Percentiles rank a stretch among this genome's conserved stretches.
Evolutionary conservation across 2,797 vertebrate species (phyloP).

Genomic region (Arnoldichthys spilopterus): DNA sequence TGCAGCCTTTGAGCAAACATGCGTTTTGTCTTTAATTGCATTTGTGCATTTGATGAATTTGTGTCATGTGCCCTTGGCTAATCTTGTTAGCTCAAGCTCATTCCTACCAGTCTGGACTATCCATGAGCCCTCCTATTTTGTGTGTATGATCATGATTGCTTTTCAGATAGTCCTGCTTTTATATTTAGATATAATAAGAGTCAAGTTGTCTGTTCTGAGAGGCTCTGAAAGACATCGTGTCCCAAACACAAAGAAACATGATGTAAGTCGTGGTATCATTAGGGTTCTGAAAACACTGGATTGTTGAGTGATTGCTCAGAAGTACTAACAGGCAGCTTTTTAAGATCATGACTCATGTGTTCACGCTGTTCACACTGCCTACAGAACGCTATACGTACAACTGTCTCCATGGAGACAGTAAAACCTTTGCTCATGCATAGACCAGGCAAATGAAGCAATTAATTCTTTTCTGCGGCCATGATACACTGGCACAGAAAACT

Average conservation of each 20-base stretch:
- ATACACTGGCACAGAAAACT: background rate
- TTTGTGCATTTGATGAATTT: background rate
- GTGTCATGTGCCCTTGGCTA: background rate
- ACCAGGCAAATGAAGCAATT: constrained; percentile 10
- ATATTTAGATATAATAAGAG: background rate
- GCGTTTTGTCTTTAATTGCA: background rate
- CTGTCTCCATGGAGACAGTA: constrained; percentile 54
- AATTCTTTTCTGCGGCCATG: background rate
- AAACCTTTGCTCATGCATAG: constrained; percentile 40
- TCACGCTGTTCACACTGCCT: constrained; percentile 53
- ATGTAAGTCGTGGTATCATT: constrained; percentile 19
- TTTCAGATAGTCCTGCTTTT: background rate
- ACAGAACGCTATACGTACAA: constrained; percentile 56
- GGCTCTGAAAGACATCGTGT: background rate
- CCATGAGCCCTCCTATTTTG: background rate
- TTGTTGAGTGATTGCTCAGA: constrained; percentile 52
- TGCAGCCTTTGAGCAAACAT: background rate
- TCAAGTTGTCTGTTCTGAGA: background rate
- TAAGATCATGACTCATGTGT: constrained; percentile 55
- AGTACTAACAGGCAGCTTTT: constrained; percentile 52
- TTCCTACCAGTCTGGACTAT: background rate
- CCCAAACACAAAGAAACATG: constrained; percentile 6
- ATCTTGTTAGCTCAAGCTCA: background rate
- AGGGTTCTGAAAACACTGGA: constrained; percentile 19
- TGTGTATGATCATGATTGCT: background rate